Percentiles rank a stretch among this genome's conserved stretches.
Conservation (phyloP, 2,888 invertebrate genomes). For the Allolobophora icterica region DNA sequence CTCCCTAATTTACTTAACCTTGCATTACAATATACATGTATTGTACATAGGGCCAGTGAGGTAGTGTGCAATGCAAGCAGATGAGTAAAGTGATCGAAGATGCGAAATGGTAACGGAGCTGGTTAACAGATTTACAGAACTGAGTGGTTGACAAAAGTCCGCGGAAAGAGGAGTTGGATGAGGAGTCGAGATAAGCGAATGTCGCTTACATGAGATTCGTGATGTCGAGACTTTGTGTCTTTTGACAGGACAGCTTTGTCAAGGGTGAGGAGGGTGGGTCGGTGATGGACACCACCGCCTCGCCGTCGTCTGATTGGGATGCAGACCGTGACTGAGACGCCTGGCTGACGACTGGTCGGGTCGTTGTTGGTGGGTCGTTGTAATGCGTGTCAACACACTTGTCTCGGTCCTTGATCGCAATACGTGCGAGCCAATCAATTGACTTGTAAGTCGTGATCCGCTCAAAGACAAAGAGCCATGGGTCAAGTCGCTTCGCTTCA, state of each 20-base stretch:
- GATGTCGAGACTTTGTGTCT: neutral
- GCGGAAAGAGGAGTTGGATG: no score
- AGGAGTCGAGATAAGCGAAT: no score
- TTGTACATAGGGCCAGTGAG: no score
- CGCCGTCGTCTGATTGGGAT: neutral
- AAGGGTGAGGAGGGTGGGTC: neutral
- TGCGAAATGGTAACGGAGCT: neutral
- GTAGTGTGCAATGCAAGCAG: neutral
- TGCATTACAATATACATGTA: no score
- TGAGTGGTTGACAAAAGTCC: neutral
- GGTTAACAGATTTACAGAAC: neutral
- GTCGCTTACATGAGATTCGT: constrained; percentile 17
- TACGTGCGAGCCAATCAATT: neutral
- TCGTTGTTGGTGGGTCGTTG: neutral
- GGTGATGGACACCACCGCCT: neutral
- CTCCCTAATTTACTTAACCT: no score
- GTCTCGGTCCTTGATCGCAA: neutral
- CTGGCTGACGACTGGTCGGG: neutral
- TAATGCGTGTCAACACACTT: neutral
- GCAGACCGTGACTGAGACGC: constrained; percentile 11
- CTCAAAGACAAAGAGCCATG: neutral
- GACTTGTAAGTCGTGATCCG: neutral
- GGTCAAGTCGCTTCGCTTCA: neutral
- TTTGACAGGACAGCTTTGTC: neutral
- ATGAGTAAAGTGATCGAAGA: neutral